phyloP scores from a whole-genome alignment of 2,797 vertebrate genomes.

The Notamacropus eugenii region DNA sequence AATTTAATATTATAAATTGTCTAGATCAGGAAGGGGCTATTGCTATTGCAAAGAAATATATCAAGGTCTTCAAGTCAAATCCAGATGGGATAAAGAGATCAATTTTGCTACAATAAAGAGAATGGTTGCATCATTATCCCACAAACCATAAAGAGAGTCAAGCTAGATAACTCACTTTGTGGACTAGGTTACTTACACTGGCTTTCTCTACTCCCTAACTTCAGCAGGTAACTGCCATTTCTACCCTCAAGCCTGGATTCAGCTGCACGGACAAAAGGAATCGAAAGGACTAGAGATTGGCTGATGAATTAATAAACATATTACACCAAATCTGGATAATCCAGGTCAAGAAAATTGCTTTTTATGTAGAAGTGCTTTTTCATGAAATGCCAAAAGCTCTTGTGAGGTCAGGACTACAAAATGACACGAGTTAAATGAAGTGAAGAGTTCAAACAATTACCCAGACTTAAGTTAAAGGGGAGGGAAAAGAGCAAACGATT shows the following conservation, averaged over 20 bases:
- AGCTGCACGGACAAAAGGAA: neutral
- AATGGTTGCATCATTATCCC: neutral
- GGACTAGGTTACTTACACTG: constrained; percentile 50
- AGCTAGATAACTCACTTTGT: constrained; percentile 50
- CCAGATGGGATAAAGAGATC: constrained; percentile 57
- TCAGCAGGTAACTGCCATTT: neutral
- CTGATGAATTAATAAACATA: constrained; percentile 7
- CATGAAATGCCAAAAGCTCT: neutral
- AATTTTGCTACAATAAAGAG: constrained; percentile 55
- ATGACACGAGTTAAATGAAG: constrained; percentile 21
- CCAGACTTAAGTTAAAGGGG: neutral
- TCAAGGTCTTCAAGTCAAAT: constrained; percentile 38
- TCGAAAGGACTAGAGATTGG: constrained; percentile 29
- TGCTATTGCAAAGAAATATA: neutral
- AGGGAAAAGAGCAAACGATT: neutral
- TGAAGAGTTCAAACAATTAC: constrained; percentile 24
- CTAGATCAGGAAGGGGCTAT: constrained; percentile 18
- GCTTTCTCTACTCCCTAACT: constrained; percentile 1
- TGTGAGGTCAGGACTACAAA: neutral
- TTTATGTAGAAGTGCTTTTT: constrained; percentile 31
- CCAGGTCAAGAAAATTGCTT: neutral
- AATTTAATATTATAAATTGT: neutral
- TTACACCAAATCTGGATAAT: neutral
- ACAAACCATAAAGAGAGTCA: neutral
- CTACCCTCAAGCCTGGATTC: constrained; percentile 14